Evolutionary conservation across 2,797 vertebrate genomes (phyloP).

Genomic region (Pseudotriccus pelzelni): DNA sequence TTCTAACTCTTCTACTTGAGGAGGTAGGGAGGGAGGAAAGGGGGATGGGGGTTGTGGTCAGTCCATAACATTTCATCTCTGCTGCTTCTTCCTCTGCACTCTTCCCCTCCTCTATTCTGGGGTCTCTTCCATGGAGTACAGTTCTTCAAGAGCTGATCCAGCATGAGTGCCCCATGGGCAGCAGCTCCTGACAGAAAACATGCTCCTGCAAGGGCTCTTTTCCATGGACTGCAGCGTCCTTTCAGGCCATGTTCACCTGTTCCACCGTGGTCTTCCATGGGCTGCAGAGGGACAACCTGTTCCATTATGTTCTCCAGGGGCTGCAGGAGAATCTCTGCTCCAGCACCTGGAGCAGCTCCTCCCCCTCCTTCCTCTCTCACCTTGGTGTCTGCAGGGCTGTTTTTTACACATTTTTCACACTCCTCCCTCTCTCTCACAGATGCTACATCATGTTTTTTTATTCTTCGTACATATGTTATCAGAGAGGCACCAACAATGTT

Average conservation of each 20-base stretch:
- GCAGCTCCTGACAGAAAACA: background rate
- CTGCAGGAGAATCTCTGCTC: background rate
- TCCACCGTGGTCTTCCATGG: fast-evolving
- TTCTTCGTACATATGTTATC: background rate
- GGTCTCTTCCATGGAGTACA: fast-evolving
- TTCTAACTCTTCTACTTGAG: background rate
- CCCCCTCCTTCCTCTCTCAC: background rate
- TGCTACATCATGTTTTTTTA: background rate
- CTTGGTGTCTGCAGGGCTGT: background rate
- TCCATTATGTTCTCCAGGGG: background rate
- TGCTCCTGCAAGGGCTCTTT: background rate
- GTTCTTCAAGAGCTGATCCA: background rate
- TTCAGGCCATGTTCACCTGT: background rate
- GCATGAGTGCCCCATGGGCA: background rate
- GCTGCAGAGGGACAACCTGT: background rate
- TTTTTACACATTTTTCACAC: fast-evolving
- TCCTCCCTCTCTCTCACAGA: background rate
- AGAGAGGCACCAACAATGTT: fast-evolving
- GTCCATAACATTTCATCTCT: background rate
- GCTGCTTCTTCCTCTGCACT: background rate
- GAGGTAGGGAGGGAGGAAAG: background rate
- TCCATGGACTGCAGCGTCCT: background rate
- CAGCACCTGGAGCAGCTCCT: background rate
- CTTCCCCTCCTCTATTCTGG: fast-evolving
- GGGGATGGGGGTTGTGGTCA: too few species aligned